Base-by-base conservation (phyloP, 2,113 vertebrate species). In the Gnathonemus echidnorhynchus region DNA sequence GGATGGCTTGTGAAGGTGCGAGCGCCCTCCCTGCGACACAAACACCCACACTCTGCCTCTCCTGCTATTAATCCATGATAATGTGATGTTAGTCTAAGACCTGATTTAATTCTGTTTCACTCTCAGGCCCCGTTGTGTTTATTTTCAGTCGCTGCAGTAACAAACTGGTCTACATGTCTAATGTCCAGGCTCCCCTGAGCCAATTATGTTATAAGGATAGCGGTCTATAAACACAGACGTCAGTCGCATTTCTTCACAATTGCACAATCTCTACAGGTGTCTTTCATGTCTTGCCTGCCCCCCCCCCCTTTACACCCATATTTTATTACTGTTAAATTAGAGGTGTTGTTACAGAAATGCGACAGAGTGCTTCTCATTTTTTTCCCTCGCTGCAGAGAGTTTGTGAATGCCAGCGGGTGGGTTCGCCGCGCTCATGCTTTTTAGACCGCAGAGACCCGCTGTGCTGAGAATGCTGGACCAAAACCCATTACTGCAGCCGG, bases 21-120 rank as follows among this genome's bases (percentile, higher is more conserved):
- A 2, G 56, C 2, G 2, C 8, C 0, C 56, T n/a, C 56, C 7
- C 7, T 62, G 21, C 24, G 0, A 62, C 56, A 24, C 24, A n/a
- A 62, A 62, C 56, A 9, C 21, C 21, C 21, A 80, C 74, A 5
- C 31, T 80, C n/a, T 77, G 27, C 31, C 13, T 31, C 35, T 39
- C 35, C 85, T 86, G 83, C 91, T 89, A 87, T 39, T 87, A 27
- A 45, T 88, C 39, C 19, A n/a, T 66, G 56, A 31, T 24, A 88
- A 88, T 88, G 3, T 45, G 24, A 70, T 88, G 86, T 87, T 87
- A 31, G 62, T 42, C 56, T 45, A 45, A 62, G 24, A 31, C 39
- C 45, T n/a, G 42, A 86, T 48, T 86, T n/a, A 21, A 86, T n/a
- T 86, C 35, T 52, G 49, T 66, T 87, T 89, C 62, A 91, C 13